phyloP scores from a whole-genome alignment of 1,140 invertebrate genomes.

The Metopolophium dirhodum region DNA sequence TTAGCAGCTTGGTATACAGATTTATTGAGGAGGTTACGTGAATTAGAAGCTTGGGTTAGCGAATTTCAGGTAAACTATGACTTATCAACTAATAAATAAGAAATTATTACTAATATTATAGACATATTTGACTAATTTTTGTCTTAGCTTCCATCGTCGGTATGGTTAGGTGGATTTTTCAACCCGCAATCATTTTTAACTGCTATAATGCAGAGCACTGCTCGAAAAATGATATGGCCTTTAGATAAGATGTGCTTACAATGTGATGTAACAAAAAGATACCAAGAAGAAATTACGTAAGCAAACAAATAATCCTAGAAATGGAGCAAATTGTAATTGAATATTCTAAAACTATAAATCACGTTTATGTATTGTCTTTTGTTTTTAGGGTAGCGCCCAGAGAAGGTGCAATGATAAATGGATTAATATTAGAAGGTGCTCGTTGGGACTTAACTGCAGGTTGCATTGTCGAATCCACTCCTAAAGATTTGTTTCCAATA shows the following conservation, averaged over 20 bases:
- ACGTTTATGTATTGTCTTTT: background rate
- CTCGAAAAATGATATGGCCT: constrained; percentile 93
- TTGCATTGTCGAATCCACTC: constrained; percentile 79
- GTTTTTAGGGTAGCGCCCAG: constrained; percentile 74
- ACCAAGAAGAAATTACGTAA: constrained; percentile 80
- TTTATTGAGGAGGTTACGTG: constrained; percentile 78
- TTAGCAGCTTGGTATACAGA: constrained; percentile 90
- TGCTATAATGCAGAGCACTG: constrained; percentile 96
- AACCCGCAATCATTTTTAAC: constrained; percentile 97
- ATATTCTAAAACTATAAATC: background rate
- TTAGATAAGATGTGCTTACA: constrained; percentile 94
- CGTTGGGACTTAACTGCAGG: constrained; percentile 83
- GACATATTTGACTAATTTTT: background rate
- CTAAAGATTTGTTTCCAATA: constrained; percentile 87
- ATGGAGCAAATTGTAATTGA: background rate
- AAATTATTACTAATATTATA: background rate
- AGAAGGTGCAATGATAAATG: constrained; percentile 90
- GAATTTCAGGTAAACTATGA: constrained; percentile 73
- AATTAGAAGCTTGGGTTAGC: constrained; percentile 78
- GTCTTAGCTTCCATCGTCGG: constrained; percentile 76
- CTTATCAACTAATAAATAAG: background rate
- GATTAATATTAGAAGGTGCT: constrained; percentile 92
- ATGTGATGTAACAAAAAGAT: constrained; percentile 93
- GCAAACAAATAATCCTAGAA: background rate
- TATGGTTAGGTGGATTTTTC: constrained; percentile 94